Conservation (phyloP, 2,113 vertebrate species). For the Charina bottae region DNA sequence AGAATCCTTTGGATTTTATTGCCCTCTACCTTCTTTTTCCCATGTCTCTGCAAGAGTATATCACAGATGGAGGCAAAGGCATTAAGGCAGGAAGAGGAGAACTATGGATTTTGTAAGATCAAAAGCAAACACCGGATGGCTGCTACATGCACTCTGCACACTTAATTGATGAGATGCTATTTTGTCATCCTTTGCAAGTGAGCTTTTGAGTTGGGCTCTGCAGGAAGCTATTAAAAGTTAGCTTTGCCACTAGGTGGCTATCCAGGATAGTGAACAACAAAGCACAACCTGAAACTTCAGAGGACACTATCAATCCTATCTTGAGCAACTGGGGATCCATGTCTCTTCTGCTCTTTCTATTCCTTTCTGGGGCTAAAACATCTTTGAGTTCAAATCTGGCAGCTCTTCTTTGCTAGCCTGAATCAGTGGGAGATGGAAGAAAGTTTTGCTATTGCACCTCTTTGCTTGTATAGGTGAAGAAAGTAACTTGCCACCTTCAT, state of each 20-base stretch:
- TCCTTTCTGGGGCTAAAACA: background rate
- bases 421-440: rapidly evolving
- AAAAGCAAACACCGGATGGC: background rate
- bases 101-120: background rate
- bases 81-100: background rate
- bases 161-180: background rate
- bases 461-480: background rate
- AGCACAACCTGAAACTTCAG: background rate
- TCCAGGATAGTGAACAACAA: background rate
- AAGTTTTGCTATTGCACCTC: background rate
- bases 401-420: background rate
- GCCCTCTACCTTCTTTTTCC: background rate
- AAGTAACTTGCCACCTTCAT: background rate
- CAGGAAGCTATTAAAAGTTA: background rate
- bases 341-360: background rate
- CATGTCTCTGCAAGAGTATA: background rate
- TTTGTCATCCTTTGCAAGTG: background rate
- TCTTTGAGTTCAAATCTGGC: rapidly evolving
- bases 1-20: background rate
- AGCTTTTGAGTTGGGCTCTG: background rate
- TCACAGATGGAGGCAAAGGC: background rate
- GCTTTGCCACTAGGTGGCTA: constrained; percentile 17
- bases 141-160: background rate
- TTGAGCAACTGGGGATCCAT: rapidly evolving
- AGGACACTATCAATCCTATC: background rate